phyloP scores from a whole-genome alignment of 2,797 vertebrate species.

The Agapornis canus region DNA sequence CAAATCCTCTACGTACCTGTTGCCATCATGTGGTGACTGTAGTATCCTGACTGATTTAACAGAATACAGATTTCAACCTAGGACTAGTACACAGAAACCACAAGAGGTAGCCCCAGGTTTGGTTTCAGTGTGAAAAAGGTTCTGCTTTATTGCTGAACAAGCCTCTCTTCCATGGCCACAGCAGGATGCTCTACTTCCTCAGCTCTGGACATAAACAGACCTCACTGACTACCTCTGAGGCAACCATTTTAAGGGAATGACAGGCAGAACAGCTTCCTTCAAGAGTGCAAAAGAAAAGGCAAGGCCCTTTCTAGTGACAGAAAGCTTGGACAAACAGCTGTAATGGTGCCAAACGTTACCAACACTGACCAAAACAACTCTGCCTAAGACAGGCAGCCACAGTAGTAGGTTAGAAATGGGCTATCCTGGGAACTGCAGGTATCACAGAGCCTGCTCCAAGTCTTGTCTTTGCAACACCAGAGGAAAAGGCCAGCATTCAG shows the following conservation, averaged over 20 bases:
- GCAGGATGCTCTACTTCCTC: neutral
- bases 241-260: neutral
- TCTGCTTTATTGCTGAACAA: neutral
- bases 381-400: neutral
- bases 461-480: neutral
- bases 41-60: neutral
- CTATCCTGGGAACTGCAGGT: neutral
- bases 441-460: neutral
- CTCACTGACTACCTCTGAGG: neutral
- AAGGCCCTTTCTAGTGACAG: neutral
- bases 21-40: fast-evolving
- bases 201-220: neutral
- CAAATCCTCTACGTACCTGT: fast-evolving
- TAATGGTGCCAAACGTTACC: neutral
- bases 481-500: neutral
- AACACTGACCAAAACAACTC: neutral
- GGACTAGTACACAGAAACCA: neutral
- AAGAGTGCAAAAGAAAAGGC: neutral
- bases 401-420: neutral
- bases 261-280: neutral
- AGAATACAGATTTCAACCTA: neutral
- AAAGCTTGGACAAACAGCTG: neutral
- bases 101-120: fast-evolving
- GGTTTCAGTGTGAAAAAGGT: neutral
- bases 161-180: neutral